phyloP scores from a whole-genome alignment of 2,888 invertebrate genomes.

The Gryllus longicercus region DNA sequence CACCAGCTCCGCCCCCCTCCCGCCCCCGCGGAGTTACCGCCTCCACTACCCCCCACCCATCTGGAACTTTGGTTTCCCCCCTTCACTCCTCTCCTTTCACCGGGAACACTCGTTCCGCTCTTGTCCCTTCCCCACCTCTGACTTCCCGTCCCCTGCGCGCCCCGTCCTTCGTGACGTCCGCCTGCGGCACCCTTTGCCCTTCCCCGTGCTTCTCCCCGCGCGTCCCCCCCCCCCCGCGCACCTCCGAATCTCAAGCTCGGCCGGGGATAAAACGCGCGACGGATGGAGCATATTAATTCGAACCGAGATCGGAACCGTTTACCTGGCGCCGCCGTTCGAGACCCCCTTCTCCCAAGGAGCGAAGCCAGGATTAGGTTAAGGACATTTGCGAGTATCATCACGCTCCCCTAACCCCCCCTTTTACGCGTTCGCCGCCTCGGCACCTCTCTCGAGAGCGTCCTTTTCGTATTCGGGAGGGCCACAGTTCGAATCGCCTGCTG shows the following conservation, averaged over 20 bases:
- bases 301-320: neutral
- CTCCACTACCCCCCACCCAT: too few relatives aligned
- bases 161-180: too few relatives aligned
- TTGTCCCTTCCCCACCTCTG: too few relatives aligned
- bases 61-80: too few relatives aligned
- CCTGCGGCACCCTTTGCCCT: too few relatives aligned
- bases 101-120: too few relatives aligned
- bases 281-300: slow-evolving; percentile 17
- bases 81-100: too few relatives aligned
- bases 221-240: neutral
- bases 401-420: neutral
- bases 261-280: neutral
- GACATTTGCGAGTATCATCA: neutral
- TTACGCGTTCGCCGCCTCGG: neutral
- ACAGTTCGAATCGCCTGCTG: neutral
- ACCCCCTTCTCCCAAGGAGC: neutral
- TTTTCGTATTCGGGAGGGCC: neutral
- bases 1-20: too few relatives aligned
- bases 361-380: neutral
- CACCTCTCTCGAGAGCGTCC: neutral
- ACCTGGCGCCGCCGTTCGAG: neutral
- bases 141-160: too few relatives aligned
- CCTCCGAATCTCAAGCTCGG: neutral
- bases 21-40: too few relatives aligned
- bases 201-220: neutral